A percentile compares a stretch with the other conserved stretches of the same genome.
phyloP scores from a whole-genome alignment of 37 sponge, comb jelly and placozoan genomes.

The Cladorhizidae sp. region DNA sequence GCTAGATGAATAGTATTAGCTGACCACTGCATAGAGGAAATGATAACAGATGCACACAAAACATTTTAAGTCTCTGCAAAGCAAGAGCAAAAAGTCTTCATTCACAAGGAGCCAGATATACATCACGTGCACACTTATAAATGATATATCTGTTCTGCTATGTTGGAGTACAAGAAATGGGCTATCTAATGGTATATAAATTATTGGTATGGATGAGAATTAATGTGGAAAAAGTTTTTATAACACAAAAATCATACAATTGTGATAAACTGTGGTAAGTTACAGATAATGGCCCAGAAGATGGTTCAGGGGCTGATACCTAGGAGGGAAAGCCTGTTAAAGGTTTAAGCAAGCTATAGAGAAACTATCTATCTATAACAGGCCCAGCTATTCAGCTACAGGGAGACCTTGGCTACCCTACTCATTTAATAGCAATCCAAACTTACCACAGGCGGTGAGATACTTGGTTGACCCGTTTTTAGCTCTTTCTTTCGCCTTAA shows the following conservation, averaged over 20 bases:
- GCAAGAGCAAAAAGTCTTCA: constrained; percentile 1
- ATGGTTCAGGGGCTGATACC: too few species aligned
- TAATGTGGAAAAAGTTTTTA: not conserved
- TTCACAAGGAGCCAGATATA: not conserved
- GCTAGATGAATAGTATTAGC: constrained; percentile 1
- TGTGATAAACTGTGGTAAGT: not conserved
- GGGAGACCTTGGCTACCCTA: too few species aligned
- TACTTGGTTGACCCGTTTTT: too few species aligned
- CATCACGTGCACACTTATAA: not conserved
- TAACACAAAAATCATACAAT: not conserved
- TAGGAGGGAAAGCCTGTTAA: too few species aligned
- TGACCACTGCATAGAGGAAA: too few species aligned
- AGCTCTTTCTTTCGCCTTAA: too few species aligned
- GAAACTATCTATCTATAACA: too few species aligned
- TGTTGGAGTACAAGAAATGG: constrained; percentile 8
- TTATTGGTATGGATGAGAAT: not conserved
- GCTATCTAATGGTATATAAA: constrained; percentile 8
- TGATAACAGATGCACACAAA: not conserved
- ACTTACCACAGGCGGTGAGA: too few species aligned
- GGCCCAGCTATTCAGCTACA: too few species aligned
- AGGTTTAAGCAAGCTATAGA: too few species aligned
- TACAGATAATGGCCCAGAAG: too few species aligned
- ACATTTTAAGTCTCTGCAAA: constrained; percentile 1
- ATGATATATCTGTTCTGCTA: not conserved
- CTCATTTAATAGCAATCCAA: too few species aligned